phyloP scores from a whole-genome alignment of 1,140 invertebrate species.

The Bombus cullumanus region DNA sequence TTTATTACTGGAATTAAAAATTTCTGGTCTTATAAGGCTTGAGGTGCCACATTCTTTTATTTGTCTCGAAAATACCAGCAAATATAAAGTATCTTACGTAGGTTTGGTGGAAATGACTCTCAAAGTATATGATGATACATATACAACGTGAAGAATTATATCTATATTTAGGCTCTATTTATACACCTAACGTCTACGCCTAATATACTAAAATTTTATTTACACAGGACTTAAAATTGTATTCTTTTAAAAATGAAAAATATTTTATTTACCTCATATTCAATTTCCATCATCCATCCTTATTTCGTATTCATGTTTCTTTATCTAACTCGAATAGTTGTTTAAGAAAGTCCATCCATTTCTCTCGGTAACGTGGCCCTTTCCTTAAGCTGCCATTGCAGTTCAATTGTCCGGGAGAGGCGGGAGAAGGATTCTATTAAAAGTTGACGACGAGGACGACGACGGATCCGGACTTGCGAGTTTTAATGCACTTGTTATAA shows the following conservation, averaged over 20 bases:
- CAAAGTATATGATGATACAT: not conserved
- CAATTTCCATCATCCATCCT: not conserved
- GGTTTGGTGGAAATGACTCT: no score
- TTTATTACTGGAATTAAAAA: constrained; percentile 19
- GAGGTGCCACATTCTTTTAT: no score
- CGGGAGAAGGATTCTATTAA: constrained; percentile 73
- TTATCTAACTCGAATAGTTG: constrained; percentile 14
- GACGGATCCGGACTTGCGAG: constrained; percentile 71
- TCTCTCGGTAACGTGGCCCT: constrained; percentile 12
- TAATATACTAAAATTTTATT: no score
- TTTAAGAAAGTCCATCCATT: constrained; percentile 5
- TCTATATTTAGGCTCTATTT: not conserved
- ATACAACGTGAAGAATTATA: not conserved
- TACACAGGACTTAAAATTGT: no score
- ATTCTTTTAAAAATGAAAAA: not conserved
- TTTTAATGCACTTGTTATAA: constrained; percentile 78
- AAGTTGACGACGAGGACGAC: constrained; percentile 69
- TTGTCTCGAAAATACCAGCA: not conserved
- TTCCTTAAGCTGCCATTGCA: constrained; percentile 51
- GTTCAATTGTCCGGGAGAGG: constrained; percentile 66
- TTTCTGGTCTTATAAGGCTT: not conserved
- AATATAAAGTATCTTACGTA: not conserved
- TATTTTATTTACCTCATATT: not conserved
- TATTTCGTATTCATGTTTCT: not conserved
- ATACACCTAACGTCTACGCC: no score